Base-by-base conservation (phyloP, 2,113 vertebrate species). In the Hyperopisus bebe region DNA sequence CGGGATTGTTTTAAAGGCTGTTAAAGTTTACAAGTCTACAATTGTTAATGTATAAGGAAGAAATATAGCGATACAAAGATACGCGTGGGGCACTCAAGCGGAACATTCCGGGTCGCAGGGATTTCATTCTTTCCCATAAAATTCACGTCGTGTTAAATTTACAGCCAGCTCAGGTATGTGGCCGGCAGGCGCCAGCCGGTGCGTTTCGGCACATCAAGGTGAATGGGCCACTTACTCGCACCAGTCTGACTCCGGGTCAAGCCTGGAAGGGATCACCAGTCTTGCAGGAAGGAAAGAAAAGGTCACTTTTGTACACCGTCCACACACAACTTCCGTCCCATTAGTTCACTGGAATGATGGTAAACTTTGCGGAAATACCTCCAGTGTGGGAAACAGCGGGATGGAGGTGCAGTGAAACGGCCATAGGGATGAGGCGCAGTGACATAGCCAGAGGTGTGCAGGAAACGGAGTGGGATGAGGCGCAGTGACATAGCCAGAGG, bases 21-120 rank as follows among this genome's bases (percentile, higher is more conserved):
- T 95, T 94, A 95, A 95, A 93, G 77, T 91, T 91, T 93, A 94
- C 90, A 91, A 92, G 93, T 93, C 93, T 46, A 90, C 89, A 53
- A 92, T 93, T 84, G 77, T 89, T 94, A 95, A 94, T 91, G 92
- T 90, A 91, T 92, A 92, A 92, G 91, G 92, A 93, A 89, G 91
- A 91, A 13, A 74, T 89, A 42, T n/a, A 89, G 93, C 92, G 91
- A 90, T 91, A 86, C 15, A 46, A 35, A 5, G 42, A 15, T 51
- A 91, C 94, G 92, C 92, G 82, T 92, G 92, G 95, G 94, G 92
- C 89, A 90, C 88, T 93, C 94, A 94, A 95, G 92, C 42, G 24
- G 44, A 47, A 46, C 19, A 31, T n/a, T 83, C 15, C 27, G 51
- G 44, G 35, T 44, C 86, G 44, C 83, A 46, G 90, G 91, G 85